Percentiles rank a stretch among this genome's conserved stretches.
Evolutionary conservation across 1,140 invertebrate species (phyloP).

Genomic region (Mycetomoellerius zeteki): DNA sequence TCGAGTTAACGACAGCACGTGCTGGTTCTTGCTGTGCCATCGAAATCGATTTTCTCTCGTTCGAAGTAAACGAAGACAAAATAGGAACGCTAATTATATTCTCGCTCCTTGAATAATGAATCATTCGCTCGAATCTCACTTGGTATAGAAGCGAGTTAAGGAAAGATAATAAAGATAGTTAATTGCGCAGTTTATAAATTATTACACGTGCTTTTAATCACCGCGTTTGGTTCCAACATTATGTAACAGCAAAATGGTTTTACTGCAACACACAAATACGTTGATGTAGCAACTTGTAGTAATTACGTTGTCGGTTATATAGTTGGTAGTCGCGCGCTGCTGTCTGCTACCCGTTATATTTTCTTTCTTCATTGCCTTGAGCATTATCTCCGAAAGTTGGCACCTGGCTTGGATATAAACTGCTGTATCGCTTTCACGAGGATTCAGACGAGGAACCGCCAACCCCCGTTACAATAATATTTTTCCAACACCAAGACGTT

Average conservation of each 20-base stretch:
- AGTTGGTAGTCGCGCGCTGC: slow-evolving; percentile 3
- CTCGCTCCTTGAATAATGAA: slow-evolving; percentile 2
- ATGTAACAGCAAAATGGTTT: slow-evolving; percentile 26
- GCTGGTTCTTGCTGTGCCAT: slow-evolving; percentile 14
- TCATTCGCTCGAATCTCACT: slow-evolving; percentile 6
- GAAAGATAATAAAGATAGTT: slow-evolving; percentile 29
- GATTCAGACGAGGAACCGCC: slow-evolving; percentile 36
- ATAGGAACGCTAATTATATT: slow-evolving; percentile 36
- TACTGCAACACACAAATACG: slow-evolving; percentile 9
- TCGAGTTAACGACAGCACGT: slow-evolving; percentile 49
- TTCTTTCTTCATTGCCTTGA: slow-evolving; percentile 70
- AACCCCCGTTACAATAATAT: slow-evolving; percentile 78
- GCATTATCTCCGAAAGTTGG: slow-evolving; percentile 72
- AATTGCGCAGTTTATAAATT: slow-evolving; percentile 27
- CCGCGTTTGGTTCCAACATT: neutral
- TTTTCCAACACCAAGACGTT: slow-evolving; percentile 76
- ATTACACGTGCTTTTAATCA: slow-evolving; percentile 29
- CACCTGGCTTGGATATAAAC: slow-evolving; percentile 73
- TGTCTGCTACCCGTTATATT: slow-evolving; percentile 61
- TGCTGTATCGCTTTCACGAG: slow-evolving; percentile 74
- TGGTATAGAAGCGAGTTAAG: neutral
- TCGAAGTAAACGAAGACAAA: slow-evolving; percentile 47
- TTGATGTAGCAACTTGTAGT: slow-evolving; percentile 40
- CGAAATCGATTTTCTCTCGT: slow-evolving; percentile 23
- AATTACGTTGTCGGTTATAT: slow-evolving; percentile 42